Evolutionary conservation across 2,888 invertebrate genomes (phyloP).

Genomic region (Epirrhoe tristata): DNA sequence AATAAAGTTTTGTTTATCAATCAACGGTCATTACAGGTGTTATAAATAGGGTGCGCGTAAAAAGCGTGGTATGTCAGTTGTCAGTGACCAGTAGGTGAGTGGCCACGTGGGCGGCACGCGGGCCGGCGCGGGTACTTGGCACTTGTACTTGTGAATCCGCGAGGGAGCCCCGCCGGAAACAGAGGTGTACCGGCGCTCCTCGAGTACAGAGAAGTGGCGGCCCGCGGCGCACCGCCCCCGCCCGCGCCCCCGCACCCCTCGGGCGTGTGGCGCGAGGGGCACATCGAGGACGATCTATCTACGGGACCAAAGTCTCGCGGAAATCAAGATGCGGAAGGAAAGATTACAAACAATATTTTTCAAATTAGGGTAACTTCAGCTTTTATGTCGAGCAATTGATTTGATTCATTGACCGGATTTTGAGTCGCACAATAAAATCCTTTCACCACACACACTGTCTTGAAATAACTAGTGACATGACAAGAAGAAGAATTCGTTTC

Average conservation of each 20-base stretch:
- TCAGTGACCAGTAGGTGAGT: slow-evolving; percentile 59
- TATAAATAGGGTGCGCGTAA: slow-evolving; percentile 70
- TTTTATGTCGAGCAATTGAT: too few relatives aligned
- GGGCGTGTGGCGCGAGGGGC: slow-evolving; percentile 44
- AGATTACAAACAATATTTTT: background rate
- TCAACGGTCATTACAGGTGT: slow-evolving; percentile 65
- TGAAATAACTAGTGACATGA: too few relatives aligned
- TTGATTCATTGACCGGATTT: too few relatives aligned
- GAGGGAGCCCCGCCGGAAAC: slow-evolving; percentile 83
- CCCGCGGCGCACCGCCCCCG: slow-evolving; percentile 75
- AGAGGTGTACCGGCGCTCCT: slow-evolving; percentile 84
- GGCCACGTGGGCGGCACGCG: slow-evolving; percentile 80
- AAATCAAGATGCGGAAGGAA: slow-evolving; percentile 18
- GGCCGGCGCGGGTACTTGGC: slow-evolving; percentile 61
- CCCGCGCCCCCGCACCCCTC: slow-evolving; percentile 62
- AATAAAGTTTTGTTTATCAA: slow-evolving; percentile 57
- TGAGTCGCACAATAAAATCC: too few relatives aligned
- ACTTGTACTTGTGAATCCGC: slow-evolving; percentile 74
- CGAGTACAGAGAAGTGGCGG: slow-evolving; percentile 83
- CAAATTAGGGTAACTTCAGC: too few relatives aligned
- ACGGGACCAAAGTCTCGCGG: slow-evolving; percentile 24
- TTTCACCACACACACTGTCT: too few relatives aligned
- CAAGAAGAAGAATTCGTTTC: too few relatives aligned
- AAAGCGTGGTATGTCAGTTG: slow-evolving; percentile 61
- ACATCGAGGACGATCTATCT: slow-evolving; percentile 31